Conservation (phyloP, 2,888 invertebrate genomes). For the Pseudoips prasinana region DNA sequence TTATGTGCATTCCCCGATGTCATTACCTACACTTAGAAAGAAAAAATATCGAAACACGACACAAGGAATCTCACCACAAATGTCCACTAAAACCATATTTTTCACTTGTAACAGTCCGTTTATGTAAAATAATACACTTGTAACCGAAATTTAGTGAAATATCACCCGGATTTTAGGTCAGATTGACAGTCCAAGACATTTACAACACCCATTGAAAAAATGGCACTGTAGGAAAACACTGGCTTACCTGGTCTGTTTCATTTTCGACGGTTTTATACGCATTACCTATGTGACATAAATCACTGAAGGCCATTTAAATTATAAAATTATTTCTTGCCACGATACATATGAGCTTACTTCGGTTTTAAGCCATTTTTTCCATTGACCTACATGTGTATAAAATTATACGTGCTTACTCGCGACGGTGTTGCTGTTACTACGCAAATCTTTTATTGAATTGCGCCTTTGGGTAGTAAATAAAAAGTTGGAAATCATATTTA, state of each 20-base stretch:
- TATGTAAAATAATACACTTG: slow-evolving; percentile 34
- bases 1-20: slow-evolving; percentile 74
- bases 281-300: slow-evolving; percentile 79
- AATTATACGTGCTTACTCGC: slow-evolving; percentile 67
- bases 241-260: slow-evolving; percentile 77
- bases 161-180: slow-evolving; percentile 72
- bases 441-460: slow-evolving; percentile 23
- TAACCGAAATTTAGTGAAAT: slow-evolving; percentile 47
- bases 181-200: slow-evolving; percentile 75
- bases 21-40: slow-evolving; percentile 54
- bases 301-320: slow-evolving; percentile 83
- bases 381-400: slow-evolving; percentile 81
- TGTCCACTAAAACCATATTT: slow-evolving; percentile 23
- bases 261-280: slow-evolving; percentile 79
- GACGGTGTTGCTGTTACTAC: slow-evolving; percentile 68
- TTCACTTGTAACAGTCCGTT: slow-evolving; percentile 23
- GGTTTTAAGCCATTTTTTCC: slow-evolving; percentile 80
- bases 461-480: slow-evolving; percentile 6
- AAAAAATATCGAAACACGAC: slow-evolving; percentile 29
- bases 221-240: slow-evolving; percentile 54
- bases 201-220: slow-evolving; percentile 67
- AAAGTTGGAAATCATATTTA: slow-evolving; percentile 8
- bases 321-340: slow-evolving; percentile 78
- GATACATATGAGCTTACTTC: slow-evolving; percentile 73
- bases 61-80: slow-evolving; percentile 31